Base-by-base conservation (phyloP, 2,113 vertebrate species). In the Oxyruncus cristatus region DNA sequence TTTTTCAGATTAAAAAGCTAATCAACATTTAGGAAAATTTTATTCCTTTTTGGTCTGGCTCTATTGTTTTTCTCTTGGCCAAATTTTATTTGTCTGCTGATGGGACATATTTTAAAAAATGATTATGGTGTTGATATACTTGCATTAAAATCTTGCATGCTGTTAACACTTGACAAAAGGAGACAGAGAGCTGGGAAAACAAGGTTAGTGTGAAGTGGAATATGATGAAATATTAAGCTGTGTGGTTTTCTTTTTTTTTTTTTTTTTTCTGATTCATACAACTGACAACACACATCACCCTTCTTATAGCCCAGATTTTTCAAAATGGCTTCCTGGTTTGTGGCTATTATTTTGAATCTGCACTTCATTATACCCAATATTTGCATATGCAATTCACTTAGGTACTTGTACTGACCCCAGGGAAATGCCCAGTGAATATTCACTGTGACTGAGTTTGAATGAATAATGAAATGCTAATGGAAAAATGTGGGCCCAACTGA, bases 401-500 rank as follows among this genome's bases (percentile, higher is more conserved):
- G 41, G 42, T 73, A 71, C 42, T 92, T 85, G 73, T 42, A 52
- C 3, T 62, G 77, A 78, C 47, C 80, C 62, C 23, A 78, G 41
- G 66, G 89, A 91, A 89, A 85, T 41, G 52, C 59, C 78, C 92
- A 61, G 33, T 17, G 95, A 94, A 75, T 15, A 65, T 75, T 66
- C 23, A 58, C 32, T 37, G 53, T 62, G 74, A 30, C 37, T 52
- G n/a, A 75, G 10, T 71, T 79, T 66, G 71, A 96, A 96, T 58
- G 50, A 76, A 58, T 85, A 95, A 92, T 85, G 42, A 95, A 80
- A 96, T 58, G 42, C 16, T 85, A 76, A 96, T 77, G 42, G 53
- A n/a, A 83, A 91, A 93, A 83, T 62, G 21, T 92, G 59, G 30
- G 30, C 26, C 30, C 41, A 85, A 35, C 63, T 82, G 70, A 94